These are phyloP conservation scores for Scaptomyza montana DNA, from an alignment of 1,140 invertebrate genomes.

Conservation along the genomic window DNA sequence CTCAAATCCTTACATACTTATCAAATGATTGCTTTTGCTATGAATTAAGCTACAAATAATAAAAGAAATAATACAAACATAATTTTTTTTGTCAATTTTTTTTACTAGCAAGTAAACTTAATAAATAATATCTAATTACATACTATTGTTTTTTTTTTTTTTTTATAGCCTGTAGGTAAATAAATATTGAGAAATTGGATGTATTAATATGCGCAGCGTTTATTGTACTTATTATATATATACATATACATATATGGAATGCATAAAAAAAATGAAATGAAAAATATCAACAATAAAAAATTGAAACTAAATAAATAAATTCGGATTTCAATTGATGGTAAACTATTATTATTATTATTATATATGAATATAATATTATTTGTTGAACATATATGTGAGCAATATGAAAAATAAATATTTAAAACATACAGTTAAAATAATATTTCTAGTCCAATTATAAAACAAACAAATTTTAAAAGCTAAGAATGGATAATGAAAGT, in stretches of 20 bases:
- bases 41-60: constrained; percentile 18
- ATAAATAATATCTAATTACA: background rate
- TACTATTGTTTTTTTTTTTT: constrained; percentile 18
- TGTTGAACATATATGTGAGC: constrained; percentile 58
- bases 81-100: constrained; percentile 32
- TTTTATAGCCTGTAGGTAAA: constrained; percentile 38
- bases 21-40: constrained; percentile 34
- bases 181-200: constrained; percentile 19
- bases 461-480: constrained; percentile 24
- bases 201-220: constrained; percentile 28
- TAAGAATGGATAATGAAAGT: constrained; percentile 10
- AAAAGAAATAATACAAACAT: too few species aligned
- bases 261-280: constrained; percentile 2
- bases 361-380: constrained; percentile 31
- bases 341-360: constrained; percentile 25
- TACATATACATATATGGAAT: constrained; percentile 9
- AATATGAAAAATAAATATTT: constrained; percentile 27
- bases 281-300: constrained; percentile 23
- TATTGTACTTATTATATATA: constrained; percentile 22
- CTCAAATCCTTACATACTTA: constrained; percentile 26
- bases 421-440: constrained; percentile 37
- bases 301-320: constrained; percentile 12
- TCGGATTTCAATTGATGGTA: constrained; percentile 24
- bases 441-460: constrained; percentile 77
- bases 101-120: constrained; percentile 29